Base-by-base conservation (phyloP, 2,888 invertebrate genomes). In the Ichneumoninae sp. region DNA sequence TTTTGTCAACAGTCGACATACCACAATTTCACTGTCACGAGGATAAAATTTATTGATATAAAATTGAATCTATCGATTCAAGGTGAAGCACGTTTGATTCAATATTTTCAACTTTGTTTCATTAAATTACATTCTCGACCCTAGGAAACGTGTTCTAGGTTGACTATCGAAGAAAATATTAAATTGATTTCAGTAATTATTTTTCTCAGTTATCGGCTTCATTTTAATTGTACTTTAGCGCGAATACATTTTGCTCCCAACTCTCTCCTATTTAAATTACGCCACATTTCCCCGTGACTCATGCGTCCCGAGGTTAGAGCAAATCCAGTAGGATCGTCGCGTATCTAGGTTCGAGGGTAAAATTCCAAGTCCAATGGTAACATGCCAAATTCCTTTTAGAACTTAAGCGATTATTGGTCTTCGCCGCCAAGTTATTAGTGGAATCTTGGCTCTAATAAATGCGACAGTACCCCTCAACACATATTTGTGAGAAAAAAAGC, bases 361-460 rank as follows among this genome's bases (percentile, higher is more conserved):
- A 65, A 82, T 84, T 72, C 68, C 69, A 66, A 85, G 75, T 75
- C 78, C 78, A 44, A 78, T 77, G 87, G 83, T 69, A 8, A 54
- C 69, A 83, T 74, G 87, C 87, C 87, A 87, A 79, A 83, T 80
- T 82, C 72, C 83, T 83, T 83, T 84, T 86, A 69, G 62, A 77
- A 72, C 82, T 79, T 72, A 71, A 83, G 66, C 79, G 33, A 50
- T 75, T 57, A 78, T 78, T 78, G 60, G 57, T 68, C 70, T 72
- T 71, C 47, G 57, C 36, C 36, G 50, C 47, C 60, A 10, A 68
- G 68, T 79, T 69, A 74, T 82, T 74, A 40, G 40, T 36, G 36
- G 70, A 71, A 82, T 78, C 68, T 40, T 22, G 68, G 22, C n/a
- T 66, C 26, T 57, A 54, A 36, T 71, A 33, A 10, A 70, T 36